These are phyloP conservation scores for Rachycentron canadum DNA, from an alignment of 2,797 vertebrate genomes.

Conservation along the genomic window DNA sequence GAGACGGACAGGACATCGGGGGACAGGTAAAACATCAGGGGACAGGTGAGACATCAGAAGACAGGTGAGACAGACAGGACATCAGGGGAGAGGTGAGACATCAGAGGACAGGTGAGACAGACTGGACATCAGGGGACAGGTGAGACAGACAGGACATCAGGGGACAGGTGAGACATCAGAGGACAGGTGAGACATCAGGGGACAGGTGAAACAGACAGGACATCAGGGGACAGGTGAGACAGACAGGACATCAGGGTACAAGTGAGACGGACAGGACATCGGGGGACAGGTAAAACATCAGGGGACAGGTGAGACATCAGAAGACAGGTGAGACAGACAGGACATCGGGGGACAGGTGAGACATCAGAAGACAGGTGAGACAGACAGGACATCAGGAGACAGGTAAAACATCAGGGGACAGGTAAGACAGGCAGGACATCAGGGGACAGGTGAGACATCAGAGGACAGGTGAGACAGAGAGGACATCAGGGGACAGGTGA, in stretches of 20 bases:
- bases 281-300: neutral
- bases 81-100: neutral
- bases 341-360: neutral
- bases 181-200: neutral
- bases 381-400: too few relatives aligned
- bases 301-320: conserved; percentile 81
- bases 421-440: too few relatives aligned
- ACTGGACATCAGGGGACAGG: neutral
- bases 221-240: conserved; percentile 92
- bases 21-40: neutral
- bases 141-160: conserved; percentile 82
- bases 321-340: conserved; percentile 87
- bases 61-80: conserved; percentile 84
- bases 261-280: conserved; percentile 77
- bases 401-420: too few relatives aligned
- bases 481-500: too few relatives aligned
- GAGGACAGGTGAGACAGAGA: too few relatives aligned
- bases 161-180: conserved; percentile 88
- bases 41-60: conserved; percentile 86
- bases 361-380: too few relatives aligned
- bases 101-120: conserved; percentile 91
- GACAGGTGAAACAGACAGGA: conserved; percentile 51
- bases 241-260: conserved; percentile 87
- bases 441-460: too few relatives aligned
- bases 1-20: conserved; percentile 20